Conservation (phyloP, 2,113 vertebrate species). For the Hemiscyllium ocellatum region DNA sequence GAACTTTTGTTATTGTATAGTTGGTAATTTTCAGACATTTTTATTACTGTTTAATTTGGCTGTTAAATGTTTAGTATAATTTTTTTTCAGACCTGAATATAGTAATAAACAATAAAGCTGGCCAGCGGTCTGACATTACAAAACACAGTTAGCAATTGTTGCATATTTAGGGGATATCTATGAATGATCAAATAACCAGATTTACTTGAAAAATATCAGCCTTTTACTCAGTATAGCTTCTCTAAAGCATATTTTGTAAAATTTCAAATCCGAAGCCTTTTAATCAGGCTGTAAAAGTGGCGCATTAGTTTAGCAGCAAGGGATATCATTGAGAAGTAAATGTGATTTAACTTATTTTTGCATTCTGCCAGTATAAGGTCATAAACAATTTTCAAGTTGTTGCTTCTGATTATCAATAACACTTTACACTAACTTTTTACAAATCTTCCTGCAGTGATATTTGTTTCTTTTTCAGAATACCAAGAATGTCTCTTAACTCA, state of each 20-base stretch:
- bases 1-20: conserved; percentile 35
- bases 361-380: neutral
- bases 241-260: neutral
- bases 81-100: neutral
- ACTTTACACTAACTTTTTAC: neutral
- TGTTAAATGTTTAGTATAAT: conserved; percentile 10
- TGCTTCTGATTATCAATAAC: neutral
- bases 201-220: neutral
- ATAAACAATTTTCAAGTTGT: neutral
- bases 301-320: neutral
- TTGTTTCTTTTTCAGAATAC: neutral
- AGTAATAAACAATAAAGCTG: neutral
- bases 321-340: too few species aligned
- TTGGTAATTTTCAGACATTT: conserved; percentile 23
- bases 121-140: neutral
- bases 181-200: neutral
- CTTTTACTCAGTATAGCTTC: neutral
- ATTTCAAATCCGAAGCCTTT: neutral
- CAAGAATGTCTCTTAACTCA: neutral
- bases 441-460: neutral
- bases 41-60: conserved; percentile 8
- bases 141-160: neutral
- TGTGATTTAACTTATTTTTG: neutral
- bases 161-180: neutral
- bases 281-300: neutral